Evolutionary conservation across 2,797 vertebrate genomes (phyloP).

Genomic region (Linurgus olivaceus): DNA sequence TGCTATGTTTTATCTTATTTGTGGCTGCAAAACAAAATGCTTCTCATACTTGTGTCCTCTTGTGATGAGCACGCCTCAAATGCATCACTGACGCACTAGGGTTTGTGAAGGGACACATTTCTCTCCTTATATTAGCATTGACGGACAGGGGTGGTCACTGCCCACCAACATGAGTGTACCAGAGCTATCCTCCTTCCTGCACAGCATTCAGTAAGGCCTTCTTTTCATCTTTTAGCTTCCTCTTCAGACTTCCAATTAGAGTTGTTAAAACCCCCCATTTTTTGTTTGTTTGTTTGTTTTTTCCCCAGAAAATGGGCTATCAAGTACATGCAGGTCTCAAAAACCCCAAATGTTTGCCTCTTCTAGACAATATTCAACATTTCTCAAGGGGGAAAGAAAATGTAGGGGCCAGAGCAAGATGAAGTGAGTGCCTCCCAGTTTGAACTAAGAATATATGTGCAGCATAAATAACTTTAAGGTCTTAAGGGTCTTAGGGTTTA

Average conservation of each 20-base stretch:
- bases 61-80: neutral
- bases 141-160: neutral
- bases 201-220: neutral
- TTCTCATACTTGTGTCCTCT: neutral
- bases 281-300: too few species aligned
- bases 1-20: neutral
- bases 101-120: neutral
- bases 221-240: neutral
- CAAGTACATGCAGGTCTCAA: neutral
- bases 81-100: accelerated
- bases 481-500: neutral
- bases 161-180: neutral
- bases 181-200: neutral
- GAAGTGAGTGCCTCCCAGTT: neutral
- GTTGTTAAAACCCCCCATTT: neutral
- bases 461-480: neutral
- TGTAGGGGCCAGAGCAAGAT: neutral
- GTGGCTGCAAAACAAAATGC: neutral
- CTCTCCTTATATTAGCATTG: neutral
- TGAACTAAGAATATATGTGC: neutral
- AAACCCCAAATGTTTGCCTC: neutral
- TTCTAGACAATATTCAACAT: neutral
- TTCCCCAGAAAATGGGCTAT: neutral
- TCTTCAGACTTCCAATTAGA: neutral
- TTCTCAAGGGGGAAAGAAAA: neutral